Percentiles rank a stretch among this genome's conserved stretches.
phyloP scores from a whole-genome alignment of 1,140 invertebrate genomes.

The Cotesia vestalis region DNA sequence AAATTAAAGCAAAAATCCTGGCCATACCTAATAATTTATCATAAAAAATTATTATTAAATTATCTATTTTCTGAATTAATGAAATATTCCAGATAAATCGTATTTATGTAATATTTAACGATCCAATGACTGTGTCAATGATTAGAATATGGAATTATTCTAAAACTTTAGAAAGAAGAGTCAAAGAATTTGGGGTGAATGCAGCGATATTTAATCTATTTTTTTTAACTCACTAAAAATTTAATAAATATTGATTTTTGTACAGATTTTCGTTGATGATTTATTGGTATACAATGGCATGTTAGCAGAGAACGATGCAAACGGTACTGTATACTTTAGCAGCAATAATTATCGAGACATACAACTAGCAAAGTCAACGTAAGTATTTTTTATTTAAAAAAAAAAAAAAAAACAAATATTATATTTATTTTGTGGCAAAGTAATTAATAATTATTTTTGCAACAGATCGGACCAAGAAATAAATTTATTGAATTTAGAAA shows the following conservation, averaged over 20 bases:
- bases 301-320: constrained; percentile 62
- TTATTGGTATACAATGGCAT: constrained; percentile 79
- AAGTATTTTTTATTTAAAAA: too few species aligned
- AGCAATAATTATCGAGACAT: constrained; percentile 31
- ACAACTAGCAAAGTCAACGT: constrained; percentile 15
- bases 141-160: constrained; percentile 88
- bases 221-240: neutral
- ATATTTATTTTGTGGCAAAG: too few species aligned
- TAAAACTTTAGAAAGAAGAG: constrained; percentile 78
- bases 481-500: constrained; percentile 41
- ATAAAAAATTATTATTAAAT: constrained; percentile 8
- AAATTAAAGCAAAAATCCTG: too few species aligned
- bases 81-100: constrained; percentile 68
- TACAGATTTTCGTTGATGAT: constrained; percentile 78
- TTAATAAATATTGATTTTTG: constrained; percentile 30
- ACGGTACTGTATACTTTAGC: constrained; percentile 66
- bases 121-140: constrained; percentile 75
- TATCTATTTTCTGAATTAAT: neutral
- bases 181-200: constrained; percentile 83
- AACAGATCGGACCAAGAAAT: constrained; percentile 38
- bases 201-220: neutral
- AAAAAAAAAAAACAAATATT: too few species aligned
- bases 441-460: too few species aligned
- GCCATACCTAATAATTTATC: too few species aligned
- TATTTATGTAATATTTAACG: constrained; percentile 82